phyloP scores from a whole-genome alignment of 2,888 invertebrate genomes.

The Glomeris marginata region DNA sequence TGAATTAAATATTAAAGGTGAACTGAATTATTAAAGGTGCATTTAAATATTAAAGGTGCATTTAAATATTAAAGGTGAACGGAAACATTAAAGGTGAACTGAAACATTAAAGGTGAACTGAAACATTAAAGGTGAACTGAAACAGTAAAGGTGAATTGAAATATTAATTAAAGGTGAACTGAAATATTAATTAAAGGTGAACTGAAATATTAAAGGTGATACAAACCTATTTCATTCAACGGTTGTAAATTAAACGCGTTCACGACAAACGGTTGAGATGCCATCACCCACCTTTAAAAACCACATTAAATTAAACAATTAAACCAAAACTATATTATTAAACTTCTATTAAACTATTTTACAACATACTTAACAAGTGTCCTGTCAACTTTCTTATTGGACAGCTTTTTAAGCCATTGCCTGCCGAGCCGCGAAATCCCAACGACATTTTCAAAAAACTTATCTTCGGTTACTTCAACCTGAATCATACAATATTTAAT shows the following conservation, averaged over 20 bases:
- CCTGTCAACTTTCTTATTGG: constrained; percentile 19
- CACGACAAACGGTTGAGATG: constrained; percentile 32
- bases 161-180: background rate
- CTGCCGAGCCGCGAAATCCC: constrained; percentile 18
- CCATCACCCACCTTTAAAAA: constrained; percentile 35
- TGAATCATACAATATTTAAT: background rate
- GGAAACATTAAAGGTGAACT: no score
- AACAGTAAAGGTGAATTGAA: no score
- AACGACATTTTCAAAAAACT: constrained; percentile 33
- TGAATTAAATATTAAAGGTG: no score
- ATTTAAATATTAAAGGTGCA: no score
- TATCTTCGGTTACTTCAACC: constrained; percentile 28
- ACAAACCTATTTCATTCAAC: constrained; percentile 35
- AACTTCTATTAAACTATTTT: constrained; percentile 1
- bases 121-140: no score
- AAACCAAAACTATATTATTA: constrained; percentile 7
- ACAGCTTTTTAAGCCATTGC: constrained; percentile 19
- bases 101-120: no score
- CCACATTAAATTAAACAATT: constrained; percentile 15
- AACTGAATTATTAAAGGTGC: no score
- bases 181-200: no score
- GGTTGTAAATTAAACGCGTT: constrained; percentile 38
- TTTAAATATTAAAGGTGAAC: no score
- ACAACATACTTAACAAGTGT: constrained; percentile 20
- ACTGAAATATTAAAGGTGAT: background rate